A percentile compares a stretch with the other conserved stretches of the same genome.
phyloP scores from a whole-genome alignment of 2,113 vertebrate species.

The Leucosticte australis region DNA sequence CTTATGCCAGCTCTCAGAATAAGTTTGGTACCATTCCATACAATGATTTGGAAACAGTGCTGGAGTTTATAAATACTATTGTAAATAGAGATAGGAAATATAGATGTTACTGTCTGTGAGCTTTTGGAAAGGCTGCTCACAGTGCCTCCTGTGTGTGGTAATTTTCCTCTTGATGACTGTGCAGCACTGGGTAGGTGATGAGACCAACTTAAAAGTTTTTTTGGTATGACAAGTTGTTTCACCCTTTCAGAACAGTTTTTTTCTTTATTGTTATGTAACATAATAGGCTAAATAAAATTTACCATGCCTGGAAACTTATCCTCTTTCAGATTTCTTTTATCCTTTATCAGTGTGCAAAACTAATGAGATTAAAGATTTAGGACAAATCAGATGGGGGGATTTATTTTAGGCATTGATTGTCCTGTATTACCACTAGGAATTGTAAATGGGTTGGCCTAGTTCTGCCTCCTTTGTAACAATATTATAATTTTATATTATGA shows the following conservation, averaged over 20 bases:
- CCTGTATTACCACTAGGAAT: not conserved
- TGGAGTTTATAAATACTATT: not conserved
- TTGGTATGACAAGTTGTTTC: not conserved
- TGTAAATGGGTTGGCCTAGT: constrained; percentile 16
- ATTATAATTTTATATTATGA: not conserved
- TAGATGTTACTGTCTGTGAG: not conserved
- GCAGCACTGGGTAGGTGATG: not conserved
- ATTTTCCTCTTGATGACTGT: not conserved
- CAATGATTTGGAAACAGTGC: not conserved
- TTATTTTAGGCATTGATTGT: constrained; percentile 46
- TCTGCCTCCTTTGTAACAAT: not conserved
- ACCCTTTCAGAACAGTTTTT: not conserved
- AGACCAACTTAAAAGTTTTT: not conserved
- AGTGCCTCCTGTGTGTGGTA: fast-evolving
- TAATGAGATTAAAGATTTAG: constrained; percentile 61
- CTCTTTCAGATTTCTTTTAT: not conserved
- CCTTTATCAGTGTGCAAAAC: constrained; percentile 2
- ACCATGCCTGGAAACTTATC: not conserved
- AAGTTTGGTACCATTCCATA: not conserved
- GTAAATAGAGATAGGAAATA: not conserved
- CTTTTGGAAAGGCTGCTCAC: not conserved
- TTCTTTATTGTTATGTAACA: not conserved
- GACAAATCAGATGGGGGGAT: not conserved
- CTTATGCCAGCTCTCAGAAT: not conserved
- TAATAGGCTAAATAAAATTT: not conserved